These are phyloP conservation scores for Microcebus ravelobensis DNA, from an alignment of 2,113 vertebrate species.

Conservation along the genomic window DNA sequence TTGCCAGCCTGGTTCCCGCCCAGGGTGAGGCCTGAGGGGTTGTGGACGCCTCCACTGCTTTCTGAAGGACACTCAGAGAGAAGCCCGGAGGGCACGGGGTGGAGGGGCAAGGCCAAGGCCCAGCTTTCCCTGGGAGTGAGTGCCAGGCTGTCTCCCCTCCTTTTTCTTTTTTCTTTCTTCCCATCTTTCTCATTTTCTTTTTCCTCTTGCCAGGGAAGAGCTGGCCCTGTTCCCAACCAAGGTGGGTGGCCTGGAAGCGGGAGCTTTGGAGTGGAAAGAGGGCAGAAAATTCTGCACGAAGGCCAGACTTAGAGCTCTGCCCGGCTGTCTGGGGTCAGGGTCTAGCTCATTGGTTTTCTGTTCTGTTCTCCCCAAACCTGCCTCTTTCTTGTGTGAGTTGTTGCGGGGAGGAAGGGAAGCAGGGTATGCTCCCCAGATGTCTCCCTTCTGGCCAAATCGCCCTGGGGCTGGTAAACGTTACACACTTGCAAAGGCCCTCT, in stretches of 20 bases:
- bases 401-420: background rate
- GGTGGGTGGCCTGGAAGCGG: constrained; percentile 19
- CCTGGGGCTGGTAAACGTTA: background rate
- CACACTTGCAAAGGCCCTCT: background rate
- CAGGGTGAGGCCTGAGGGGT: background rate
- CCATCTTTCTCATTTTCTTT: constrained; percentile 30
- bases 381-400: background rate
- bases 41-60: background rate
- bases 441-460: background rate
- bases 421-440: background rate
- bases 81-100: background rate
- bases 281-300: background rate
- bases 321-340: constrained; percentile 2
- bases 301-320: constrained; percentile 1
- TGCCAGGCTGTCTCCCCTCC: background rate
- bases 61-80: constrained; percentile 47
- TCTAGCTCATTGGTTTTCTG: background rate
- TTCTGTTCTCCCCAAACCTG: background rate
- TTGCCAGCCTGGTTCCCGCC: background rate
- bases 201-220: background rate
- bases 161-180: background rate
- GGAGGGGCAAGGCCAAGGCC: background rate
- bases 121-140: background rate
- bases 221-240: constrained; percentile 14
- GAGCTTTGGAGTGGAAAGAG: constrained; percentile 3